These are phyloP conservation scores for Heliconius hewitsoni DNA, from an alignment of 1,140 invertebrate species.

Conservation along the genomic window DNA sequence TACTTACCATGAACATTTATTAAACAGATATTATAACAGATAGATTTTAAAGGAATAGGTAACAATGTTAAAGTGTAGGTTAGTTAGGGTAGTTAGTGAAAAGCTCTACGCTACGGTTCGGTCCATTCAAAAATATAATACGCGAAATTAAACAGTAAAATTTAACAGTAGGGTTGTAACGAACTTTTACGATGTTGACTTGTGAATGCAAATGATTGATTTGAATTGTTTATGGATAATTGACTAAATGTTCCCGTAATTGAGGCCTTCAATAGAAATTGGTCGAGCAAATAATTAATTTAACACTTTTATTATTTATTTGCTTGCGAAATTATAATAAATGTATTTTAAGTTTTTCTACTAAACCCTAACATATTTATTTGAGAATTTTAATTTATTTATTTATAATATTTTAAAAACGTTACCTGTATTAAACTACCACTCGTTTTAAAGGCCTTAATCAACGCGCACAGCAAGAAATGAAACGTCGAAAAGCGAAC, in stretches of 20 bases:
- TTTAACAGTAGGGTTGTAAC: slow-evolving; percentile 15
- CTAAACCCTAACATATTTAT: no score
- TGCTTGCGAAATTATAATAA: no score
- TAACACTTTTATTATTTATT: not conserved
- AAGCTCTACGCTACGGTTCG: slow-evolving; percentile 34
- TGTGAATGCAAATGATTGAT: slow-evolving; percentile 1
- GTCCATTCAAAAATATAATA: slow-evolving; percentile 15
- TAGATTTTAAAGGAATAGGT: not conserved
- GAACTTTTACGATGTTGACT: not conserved
- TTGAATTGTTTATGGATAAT: not conserved
- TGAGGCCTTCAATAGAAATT: not conserved
- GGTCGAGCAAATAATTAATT: not conserved
- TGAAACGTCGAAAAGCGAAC: not conserved
- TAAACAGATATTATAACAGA: slow-evolving; percentile 5
- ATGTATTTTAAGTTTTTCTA: no score
- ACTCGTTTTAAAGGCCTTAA: not conserved
- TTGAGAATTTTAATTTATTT: no score
- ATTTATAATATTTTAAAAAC: no score
- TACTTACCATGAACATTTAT: not conserved
- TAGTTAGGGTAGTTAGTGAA: slow-evolving; percentile 36
- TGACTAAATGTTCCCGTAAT: not conserved
- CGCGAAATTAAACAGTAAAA: slow-evolving; percentile 13
- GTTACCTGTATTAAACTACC: not conserved
- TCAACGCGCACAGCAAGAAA: not conserved
- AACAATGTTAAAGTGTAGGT: slow-evolving; percentile 19